phyloP scores from a whole-genome alignment of 2,113 vertebrate genomes.

The Petroica traversi region DNA sequence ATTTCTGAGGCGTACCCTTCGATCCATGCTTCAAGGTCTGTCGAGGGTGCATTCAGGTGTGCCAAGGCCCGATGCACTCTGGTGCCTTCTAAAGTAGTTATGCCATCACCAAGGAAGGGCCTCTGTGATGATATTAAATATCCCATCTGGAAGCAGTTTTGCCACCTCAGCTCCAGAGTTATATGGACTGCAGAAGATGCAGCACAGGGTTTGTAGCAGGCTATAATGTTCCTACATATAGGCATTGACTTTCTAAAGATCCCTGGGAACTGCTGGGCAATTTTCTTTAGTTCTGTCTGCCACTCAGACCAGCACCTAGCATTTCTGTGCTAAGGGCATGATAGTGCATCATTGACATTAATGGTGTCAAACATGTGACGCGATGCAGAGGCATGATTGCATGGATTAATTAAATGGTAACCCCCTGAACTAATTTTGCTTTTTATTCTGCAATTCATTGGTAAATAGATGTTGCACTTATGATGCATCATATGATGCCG shows the following conservation, averaged over 20 bases:
- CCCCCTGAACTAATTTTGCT: background rate
- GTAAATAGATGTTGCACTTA: background rate
- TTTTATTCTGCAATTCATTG: background rate
- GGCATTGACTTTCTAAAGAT: background rate
- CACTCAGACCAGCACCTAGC: background rate
- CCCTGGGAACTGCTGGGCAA: background rate
- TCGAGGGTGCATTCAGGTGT: constrained; percentile 14
- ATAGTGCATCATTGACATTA: background rate
- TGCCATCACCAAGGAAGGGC: background rate
- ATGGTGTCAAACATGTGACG: background rate
- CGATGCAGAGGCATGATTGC: background rate
- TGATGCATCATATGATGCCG: too few species aligned
- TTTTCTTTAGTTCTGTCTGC: background rate
- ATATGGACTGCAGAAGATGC: background rate
- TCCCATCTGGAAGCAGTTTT: background rate
- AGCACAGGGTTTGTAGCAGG: background rate
- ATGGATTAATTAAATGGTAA: background rate
- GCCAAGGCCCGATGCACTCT: background rate
- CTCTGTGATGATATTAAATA: background rate
- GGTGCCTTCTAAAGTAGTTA: constrained; percentile 5
- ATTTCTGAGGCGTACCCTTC: constrained; percentile 36
- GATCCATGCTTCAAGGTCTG: constrained; percentile 39
- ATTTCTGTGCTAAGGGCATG: background rate
- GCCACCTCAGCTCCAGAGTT: background rate
- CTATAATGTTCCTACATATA: too few species aligned